These are phyloP conservation scores for Ciconia maguari DNA, from an alignment of 2,113 vertebrate genomes.

Conservation along the genomic window DNA sequence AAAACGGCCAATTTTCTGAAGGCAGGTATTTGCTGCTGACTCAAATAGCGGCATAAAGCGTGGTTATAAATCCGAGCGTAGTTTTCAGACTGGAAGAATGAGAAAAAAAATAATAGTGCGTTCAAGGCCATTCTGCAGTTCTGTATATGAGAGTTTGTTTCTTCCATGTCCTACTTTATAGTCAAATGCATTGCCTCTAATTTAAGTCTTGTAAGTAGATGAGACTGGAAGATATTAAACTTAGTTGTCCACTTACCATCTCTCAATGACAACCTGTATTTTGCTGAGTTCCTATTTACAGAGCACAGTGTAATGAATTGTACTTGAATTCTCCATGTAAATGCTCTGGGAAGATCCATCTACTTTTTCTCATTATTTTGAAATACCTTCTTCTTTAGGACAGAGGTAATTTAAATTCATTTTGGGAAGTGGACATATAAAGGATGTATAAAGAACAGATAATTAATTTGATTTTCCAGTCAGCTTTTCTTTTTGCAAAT, in stretches of 20 bases:
- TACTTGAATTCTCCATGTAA: neutral
- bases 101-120: neutral
- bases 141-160: neutral
- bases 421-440: neutral
- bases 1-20: neutral
- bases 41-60: rapidly evolving
- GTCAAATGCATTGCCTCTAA: neutral
- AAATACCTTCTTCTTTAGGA: neutral
- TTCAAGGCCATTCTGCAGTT: neutral
- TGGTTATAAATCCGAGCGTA: neutral
- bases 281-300: neutral
- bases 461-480: constrained; percentile 31
- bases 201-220: neutral
- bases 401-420: constrained; percentile 22
- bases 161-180: neutral
- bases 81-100: neutral
- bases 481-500: constrained; percentile 30
- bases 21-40: neutral
- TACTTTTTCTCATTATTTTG: neutral
- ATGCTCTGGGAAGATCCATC: neutral
- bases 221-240: neutral
- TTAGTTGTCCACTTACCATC: neutral
- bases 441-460: neutral
- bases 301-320: neutral
- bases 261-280: neutral